These are phyloP conservation scores for Paratilapia polleni DNA, from an alignment of 2,113 vertebrate species.

Conservation along the genomic window DNA sequence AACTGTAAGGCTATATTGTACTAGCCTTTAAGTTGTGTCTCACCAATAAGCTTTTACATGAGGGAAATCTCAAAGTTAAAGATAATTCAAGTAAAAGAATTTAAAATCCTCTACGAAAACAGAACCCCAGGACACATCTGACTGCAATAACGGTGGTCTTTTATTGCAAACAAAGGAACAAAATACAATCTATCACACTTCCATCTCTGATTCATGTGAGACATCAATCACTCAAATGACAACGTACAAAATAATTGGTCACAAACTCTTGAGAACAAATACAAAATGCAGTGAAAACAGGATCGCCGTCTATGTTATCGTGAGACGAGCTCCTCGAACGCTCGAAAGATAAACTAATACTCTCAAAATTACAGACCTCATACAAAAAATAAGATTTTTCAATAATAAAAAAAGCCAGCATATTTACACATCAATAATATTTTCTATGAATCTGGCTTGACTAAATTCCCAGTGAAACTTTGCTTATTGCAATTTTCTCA, in stretches of 20 bases:
- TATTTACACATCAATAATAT: constrained; percentile 82
- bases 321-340: constrained; percentile 24
- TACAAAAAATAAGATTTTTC: constrained; percentile 72
- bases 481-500: constrained; percentile 59
- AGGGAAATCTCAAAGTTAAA: not conserved
- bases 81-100: not conserved
- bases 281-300: constrained; percentile 67
- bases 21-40: not conserved
- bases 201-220: constrained; percentile 66
- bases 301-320: constrained; percentile 18
- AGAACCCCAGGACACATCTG: constrained; percentile 28
- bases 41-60: not conserved
- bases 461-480: constrained; percentile 83
- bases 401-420: constrained; percentile 69
- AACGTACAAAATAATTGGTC: constrained; percentile 74
- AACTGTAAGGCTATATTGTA: not conserved
- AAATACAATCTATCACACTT: constrained; percentile 62
- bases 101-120: constrained; percentile 8
- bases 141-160: constrained; percentile 63
- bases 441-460: constrained; percentile 73
- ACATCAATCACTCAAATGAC: constrained; percentile 66
- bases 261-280: constrained; percentile 66
- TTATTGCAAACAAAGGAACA: constrained; percentile 80
- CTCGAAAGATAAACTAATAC: constrained; percentile 56
- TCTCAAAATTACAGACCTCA: constrained; percentile 68